A percentile compares a stretch with the other conserved stretches of the same genome.
Evolutionary conservation across 2,888 invertebrate species (phyloP).

Genomic region (Bruchidius siliquastri): DNA sequence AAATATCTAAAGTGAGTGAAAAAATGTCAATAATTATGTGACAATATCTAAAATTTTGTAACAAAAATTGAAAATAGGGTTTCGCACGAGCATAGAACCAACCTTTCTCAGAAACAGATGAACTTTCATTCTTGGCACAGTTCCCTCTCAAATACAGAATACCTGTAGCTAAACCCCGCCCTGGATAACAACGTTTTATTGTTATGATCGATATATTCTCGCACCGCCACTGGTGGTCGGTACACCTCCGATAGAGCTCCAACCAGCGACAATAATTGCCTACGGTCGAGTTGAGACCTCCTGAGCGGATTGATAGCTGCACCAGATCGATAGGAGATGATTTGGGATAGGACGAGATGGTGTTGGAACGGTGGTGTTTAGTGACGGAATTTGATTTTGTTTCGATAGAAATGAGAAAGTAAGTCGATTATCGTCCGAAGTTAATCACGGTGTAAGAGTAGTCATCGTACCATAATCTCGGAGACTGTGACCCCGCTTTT

Average conservation of each 20-base stretch:
- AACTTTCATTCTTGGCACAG: too few species aligned
- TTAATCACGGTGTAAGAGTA: neutral
- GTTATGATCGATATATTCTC: too few species aligned
- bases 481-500: too few species aligned
- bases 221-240: neutral
- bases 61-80: too few species aligned
- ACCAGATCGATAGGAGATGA: slow-evolving; percentile 21
- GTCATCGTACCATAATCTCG: neutral
- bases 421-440: neutral
- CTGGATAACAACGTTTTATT: too few species aligned
- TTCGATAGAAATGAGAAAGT: neutral
- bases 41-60: too few species aligned
- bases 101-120: too few species aligned
- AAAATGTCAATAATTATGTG: too few species aligned
- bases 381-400: neutral
- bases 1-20: too few species aligned
- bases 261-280: slow-evolving; percentile 20
- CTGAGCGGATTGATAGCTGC: slow-evolving; percentile 19
- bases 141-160: too few species aligned
- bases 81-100: too few species aligned
- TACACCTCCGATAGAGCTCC: neutral
- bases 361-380: slow-evolving; percentile 1
- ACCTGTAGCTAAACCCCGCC: too few species aligned
- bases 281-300: slow-evolving; percentile 22
- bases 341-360: slow-evolving; percentile 30